Base-by-base conservation (phyloP, 2,888 invertebrate species). In the Drosophila conformis region DNA sequence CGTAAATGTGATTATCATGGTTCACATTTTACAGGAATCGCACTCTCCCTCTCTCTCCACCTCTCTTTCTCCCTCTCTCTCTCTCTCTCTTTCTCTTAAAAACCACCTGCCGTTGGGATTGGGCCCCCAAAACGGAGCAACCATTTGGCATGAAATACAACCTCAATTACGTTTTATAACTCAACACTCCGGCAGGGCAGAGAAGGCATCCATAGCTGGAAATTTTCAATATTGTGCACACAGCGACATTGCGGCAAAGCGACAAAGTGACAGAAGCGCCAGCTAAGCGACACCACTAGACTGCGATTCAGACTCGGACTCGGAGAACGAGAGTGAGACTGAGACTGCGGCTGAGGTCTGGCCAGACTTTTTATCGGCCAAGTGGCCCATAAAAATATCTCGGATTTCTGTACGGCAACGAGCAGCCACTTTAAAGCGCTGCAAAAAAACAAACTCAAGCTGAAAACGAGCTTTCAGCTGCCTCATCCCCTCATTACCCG, bases 151-250 rank as follows among this genome's bases (percentile, higher is more conserved):
- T 82, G 80, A 81, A 76, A 81, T 82, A 81, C 76, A 82, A 76
- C 81, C 79, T 82, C 79, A 81, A 81, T 81, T 81, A 82, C 81
- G 60, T 81, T 81, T 79, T 82, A 81, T 81, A 76, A 76, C 80
- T 78, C 72, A 80, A 80, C 78, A 68, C 68, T 59, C 46, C 38
- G 27, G 29, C 49, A 40, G 13, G 49, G 36, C 36, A 8, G 36
- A 60, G 15, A 29, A 3, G 27, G 11, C 29, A 29, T 35, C 58
- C 68, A 52, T 48, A 40, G 64, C 67, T 73, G 70, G 57, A 65
- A 79, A 73, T 80, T 73, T 74, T 73, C 78, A 77, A 80, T 79
- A 77, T 81, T 69, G 73, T 64, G 68, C 61, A 59, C 62, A 54
- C 40, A 58, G 53, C 36, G 48, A 46, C 52, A 52, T 42, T 58